Conservation (phyloP, 2,888 invertebrate genomes). For the Drosophila neonasuta region DNA sequence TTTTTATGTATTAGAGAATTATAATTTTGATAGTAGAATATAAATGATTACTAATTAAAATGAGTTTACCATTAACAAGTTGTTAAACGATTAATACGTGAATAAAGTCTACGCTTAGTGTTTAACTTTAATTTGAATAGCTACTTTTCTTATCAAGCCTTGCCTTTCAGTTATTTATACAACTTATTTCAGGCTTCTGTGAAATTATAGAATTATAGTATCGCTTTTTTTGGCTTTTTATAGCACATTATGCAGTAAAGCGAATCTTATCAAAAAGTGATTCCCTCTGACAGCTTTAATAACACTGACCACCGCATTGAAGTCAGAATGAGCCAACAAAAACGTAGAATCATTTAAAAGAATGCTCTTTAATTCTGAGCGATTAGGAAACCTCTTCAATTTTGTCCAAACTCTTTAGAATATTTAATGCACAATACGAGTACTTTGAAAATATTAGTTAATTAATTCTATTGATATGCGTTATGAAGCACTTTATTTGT, state of each 20-base stretch:
- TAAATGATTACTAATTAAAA: too few relatives aligned
- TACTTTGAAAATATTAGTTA: neutral
- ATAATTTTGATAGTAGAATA: too few relatives aligned
- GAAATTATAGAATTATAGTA: too few relatives aligned
- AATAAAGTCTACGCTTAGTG: too few relatives aligned
- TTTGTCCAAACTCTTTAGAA: neutral
- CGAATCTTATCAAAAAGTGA: constrained; percentile 7
- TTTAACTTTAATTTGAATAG: too few relatives aligned
- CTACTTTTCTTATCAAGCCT: too few relatives aligned
- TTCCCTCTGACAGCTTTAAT: constrained; percentile 4
- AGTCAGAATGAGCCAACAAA: neutral
- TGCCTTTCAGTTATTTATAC: too few relatives aligned
- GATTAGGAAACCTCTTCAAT: neutral
- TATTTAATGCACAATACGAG: neutral
- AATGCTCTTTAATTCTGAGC: neutral
- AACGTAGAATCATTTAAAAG: neutral
- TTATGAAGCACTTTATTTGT: neutral
- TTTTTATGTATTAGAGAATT: too few relatives aligned
- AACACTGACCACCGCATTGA: too few relatives aligned
- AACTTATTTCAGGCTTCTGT: too few relatives aligned
- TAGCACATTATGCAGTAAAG: neutral
- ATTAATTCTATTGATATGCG: neutral
- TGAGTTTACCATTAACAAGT: too few relatives aligned
- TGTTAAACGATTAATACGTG: too few relatives aligned
- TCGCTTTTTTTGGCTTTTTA: neutral